phyloP scores from a whole-genome alignment of 2,888 invertebrate genomes.

The Drosophila fungiperda region DNA sequence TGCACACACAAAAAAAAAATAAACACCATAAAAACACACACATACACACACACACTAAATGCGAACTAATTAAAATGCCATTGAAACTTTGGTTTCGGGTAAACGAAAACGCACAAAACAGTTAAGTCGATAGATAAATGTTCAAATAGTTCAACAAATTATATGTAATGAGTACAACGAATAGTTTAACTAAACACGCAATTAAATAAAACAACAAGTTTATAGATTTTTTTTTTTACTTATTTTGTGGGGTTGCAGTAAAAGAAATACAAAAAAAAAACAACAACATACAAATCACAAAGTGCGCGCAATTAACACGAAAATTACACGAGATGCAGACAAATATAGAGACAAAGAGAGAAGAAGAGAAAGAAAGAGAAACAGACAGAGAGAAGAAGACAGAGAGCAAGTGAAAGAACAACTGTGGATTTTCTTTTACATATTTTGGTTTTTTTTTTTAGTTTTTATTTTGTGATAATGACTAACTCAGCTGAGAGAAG shows the following conservation, averaged over 20 bases:
- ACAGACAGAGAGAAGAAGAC: slow-evolving; percentile 11
- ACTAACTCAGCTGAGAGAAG: slow-evolving; percentile 50
- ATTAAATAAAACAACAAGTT: slow-evolving; percentile 47
- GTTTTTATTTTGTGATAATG: slow-evolving; percentile 27
- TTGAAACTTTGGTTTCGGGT: slow-evolving; percentile 13
- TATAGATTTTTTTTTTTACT: background rate
- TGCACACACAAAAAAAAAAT: slow-evolving; percentile 7
- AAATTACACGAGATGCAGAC: slow-evolving; percentile 44
- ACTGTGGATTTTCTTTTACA: slow-evolving; percentile 50
- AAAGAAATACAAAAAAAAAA: slow-evolving; percentile 15
- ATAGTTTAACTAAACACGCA: slow-evolving; percentile 60
- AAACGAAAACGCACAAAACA: slow-evolving; percentile 45
- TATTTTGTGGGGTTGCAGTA: slow-evolving; percentile 45
- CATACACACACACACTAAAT: slow-evolving; percentile 11
- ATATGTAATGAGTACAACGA: slow-evolving; percentile 41
- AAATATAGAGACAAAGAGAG: slow-evolving; percentile 32
- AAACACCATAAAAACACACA: slow-evolving; percentile 30
- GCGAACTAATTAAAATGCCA: slow-evolving; percentile 28
- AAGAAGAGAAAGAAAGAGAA: slow-evolving; percentile 25
- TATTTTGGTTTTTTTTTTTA: slow-evolving; percentile 10
- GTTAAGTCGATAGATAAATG: slow-evolving; percentile 47
- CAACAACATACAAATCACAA: slow-evolving; percentile 43
- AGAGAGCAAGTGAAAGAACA: slow-evolving; percentile 23
- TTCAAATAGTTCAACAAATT: slow-evolving; percentile 30
- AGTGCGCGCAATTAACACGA: slow-evolving; percentile 61